These are phyloP conservation scores for Astropecten irregularis DNA, from an alignment of 53 echinoderm and acorn worm genomes.

Conservation along the genomic window DNA sequence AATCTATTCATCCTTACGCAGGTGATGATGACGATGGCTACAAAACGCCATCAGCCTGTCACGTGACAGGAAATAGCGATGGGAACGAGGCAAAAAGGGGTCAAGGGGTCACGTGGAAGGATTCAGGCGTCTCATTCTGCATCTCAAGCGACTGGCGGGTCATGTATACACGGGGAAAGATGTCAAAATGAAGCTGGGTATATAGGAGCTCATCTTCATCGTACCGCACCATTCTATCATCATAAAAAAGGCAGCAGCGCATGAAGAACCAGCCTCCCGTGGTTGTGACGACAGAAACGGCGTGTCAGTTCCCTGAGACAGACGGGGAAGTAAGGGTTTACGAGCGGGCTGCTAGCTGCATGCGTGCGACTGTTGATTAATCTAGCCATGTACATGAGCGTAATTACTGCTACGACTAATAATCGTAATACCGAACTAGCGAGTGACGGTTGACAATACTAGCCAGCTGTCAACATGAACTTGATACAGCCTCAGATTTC, in stretches of 20 bases:
- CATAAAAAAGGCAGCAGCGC: conserved; percentile 9
- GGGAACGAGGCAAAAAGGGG: background rate
- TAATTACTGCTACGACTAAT: conserved; percentile 17
- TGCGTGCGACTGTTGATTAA: too few species aligned
- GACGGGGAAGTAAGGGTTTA: too few species aligned
- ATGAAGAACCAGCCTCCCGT: background rate
- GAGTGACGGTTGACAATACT: conserved; percentile 24
- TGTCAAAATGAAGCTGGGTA: too few species aligned
- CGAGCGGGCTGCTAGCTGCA: too few species aligned
- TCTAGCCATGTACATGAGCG: conserved; percentile 28
- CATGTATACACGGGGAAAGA: too few species aligned
- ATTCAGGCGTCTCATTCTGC: background rate
- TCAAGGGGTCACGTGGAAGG: background rate
- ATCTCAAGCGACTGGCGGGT: background rate
- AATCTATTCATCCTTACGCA: too few species aligned
- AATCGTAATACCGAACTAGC: background rate
- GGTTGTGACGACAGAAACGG: background rate
- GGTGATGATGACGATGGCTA: too few species aligned
- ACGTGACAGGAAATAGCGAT: conserved; percentile 17
- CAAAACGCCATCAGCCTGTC: background rate
- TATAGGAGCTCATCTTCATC: conserved; percentile 9
- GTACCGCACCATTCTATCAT: background rate
- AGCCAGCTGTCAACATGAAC: conserved; percentile 53
- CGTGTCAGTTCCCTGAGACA: too few species aligned
- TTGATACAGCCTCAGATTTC: conserved; percentile 24